Evolutionary conservation across 2,888 invertebrate genomes (phyloP).

Genomic region (Drosophila lacicola): DNA sequence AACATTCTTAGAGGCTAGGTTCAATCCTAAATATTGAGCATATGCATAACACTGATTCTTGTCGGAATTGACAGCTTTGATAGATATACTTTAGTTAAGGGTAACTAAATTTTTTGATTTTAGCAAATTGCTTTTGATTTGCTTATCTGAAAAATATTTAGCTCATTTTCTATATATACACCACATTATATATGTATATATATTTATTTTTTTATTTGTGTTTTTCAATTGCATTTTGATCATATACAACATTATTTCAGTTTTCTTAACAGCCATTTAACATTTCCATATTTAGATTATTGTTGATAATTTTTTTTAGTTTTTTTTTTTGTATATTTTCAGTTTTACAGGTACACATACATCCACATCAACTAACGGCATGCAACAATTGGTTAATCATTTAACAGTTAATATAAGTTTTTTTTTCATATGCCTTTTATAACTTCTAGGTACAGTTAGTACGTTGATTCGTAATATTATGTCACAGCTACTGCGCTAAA

Average conservation of each 20-base stretch:
- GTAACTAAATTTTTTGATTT: constrained; percentile 47
- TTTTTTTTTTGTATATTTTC: constrained; percentile 19
- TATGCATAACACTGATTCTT: constrained; percentile 31
- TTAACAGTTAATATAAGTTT: constrained; percentile 19
- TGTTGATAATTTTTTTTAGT: constrained; percentile 52
- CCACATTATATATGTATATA: constrained; percentile 3
- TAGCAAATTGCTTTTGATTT: constrained; percentile 59
- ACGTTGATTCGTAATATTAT: constrained; percentile 48
- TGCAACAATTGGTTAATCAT: constrained; percentile 61
- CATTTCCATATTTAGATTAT: constrained; percentile 61
- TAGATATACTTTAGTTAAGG: constrained; percentile 29
- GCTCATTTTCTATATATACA: constrained; percentile 36
- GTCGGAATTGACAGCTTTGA: constrained; percentile 65
- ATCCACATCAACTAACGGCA: constrained; percentile 66
- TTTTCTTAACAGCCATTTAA: constrained; percentile 67
- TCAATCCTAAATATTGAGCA: constrained; percentile 30
- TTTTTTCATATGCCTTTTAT: constrained; percentile 6
- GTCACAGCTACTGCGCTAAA: constrained; percentile 78
- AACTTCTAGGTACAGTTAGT: constrained; percentile 35
- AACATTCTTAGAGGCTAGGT: constrained; percentile 29
- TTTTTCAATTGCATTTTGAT: constrained; percentile 39
- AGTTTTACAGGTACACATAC: constrained; percentile 69
- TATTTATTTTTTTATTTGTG: constrained; percentile 8
- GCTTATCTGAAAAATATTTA: constrained; percentile 28
- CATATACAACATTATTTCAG: constrained; percentile 19